Conservation (phyloP, 2,797 vertebrate genomes). For the Chloroceryle inda region DNA sequence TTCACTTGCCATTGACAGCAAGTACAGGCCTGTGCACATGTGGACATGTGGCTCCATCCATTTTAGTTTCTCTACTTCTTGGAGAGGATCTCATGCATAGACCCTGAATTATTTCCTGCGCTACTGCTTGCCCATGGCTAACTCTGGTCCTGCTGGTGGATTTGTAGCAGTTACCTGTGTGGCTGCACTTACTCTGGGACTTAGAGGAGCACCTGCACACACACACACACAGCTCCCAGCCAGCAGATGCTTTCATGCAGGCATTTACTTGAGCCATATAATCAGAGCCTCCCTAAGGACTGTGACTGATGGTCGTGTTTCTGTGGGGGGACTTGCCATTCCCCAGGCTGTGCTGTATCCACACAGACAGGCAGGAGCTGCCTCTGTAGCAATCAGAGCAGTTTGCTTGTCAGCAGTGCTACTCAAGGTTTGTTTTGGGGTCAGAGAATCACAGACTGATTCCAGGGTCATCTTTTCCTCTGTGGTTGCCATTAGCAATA, state of each 20-base stretch:
- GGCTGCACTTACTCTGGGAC: not conserved
- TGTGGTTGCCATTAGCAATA: not conserved
- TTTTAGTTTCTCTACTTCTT: not conserved
- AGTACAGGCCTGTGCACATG: not conserved
- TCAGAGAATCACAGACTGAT: not conserved
- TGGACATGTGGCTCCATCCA: accelerated
- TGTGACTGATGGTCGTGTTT: accelerated
- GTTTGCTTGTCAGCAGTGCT: not conserved
- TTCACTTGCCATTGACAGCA: not conserved
- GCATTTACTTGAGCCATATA: accelerated
- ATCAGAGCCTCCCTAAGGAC: accelerated
- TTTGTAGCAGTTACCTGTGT: not conserved
- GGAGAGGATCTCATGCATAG: not conserved
- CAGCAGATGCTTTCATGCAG: not conserved
- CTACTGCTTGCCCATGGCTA: accelerated
- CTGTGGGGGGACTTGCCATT: accelerated
- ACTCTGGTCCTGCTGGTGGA: not conserved
- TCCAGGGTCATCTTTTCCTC: not conserved
- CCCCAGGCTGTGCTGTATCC: not conserved
- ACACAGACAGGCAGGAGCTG: accelerated
- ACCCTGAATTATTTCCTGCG: not conserved
- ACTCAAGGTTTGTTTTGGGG: accelerated
- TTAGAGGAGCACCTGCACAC: not conserved
- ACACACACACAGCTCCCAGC: not conserved
- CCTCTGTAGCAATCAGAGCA: not conserved